These are phyloP conservation scores for Cerastis rubricosa DNA, from an alignment of 2,888 invertebrate genomes.

Conservation along the genomic window DNA sequence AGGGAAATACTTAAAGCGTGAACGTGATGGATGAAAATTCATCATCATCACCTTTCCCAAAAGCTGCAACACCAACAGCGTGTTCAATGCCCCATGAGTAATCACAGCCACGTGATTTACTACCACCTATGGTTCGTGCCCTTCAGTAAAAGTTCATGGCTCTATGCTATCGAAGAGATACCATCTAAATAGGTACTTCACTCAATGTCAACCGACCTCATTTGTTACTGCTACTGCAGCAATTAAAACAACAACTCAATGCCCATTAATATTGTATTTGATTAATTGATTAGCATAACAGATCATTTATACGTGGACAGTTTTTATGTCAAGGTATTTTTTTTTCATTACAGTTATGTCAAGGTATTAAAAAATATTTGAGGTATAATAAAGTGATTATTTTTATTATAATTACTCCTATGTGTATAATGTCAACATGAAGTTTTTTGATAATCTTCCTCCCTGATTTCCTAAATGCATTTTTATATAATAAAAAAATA, in stretches of 20 bases:
- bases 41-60: not conserved
- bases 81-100: not conserved
- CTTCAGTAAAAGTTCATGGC: constrained; percentile 35
- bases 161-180: constrained; percentile 52
- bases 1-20: not conserved
- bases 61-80: not conserved
- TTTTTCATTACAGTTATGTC: constrained; percentile 13
- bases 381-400: too few species aligned
- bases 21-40: not conserved
- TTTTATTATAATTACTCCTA: constrained; percentile 9
- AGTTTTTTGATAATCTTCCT: not conserved
- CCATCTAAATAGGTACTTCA: constrained; percentile 35
- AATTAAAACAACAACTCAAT: constrained; percentile 26
- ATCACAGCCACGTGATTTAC: constrained; percentile 3
- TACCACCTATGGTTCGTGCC: constrained; percentile 19
- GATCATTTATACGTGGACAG: constrained; percentile 33
- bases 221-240: constrained; percentile 27
- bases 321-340: constrained; percentile 31
- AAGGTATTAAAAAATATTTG: too few species aligned
- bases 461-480: constrained; percentile 39
- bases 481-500: not conserved
- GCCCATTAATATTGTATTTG: constrained; percentile 39
- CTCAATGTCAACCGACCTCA: constrained; percentile 17
- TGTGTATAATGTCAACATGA: constrained; percentile 28
- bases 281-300: constrained; percentile 39